Evolutionary conservation across 2,888 invertebrate species (phyloP), one percentile per base, ranked within the genome.

Genomic region (Ecdyonurus torrentis): DNA sequence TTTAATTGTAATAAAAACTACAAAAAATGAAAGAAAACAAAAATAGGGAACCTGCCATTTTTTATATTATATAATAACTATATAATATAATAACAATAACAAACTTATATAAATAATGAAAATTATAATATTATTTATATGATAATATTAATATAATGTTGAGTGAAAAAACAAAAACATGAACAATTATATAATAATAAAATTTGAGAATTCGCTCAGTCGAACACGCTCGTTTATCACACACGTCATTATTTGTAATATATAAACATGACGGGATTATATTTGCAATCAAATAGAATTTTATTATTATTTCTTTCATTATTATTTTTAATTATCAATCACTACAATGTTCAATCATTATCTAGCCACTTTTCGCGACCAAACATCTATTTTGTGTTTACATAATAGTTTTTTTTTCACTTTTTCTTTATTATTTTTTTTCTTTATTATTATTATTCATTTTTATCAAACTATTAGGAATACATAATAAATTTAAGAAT

Each of bases 401-500:
- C 20, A 22, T 25, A 60, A 60, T 25, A 25, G 24, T 37, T 25
- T 60, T 60, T 24, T n/a, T n/a, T n/a, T n/a, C n/a, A n/a, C n/a
- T n/a, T n/a, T 22, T 5, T 60, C 19, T 25, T 59, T 59, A 23
- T 59, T n/a, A n/a, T n/a, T n/a, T n/a, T n/a, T n/a, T n/a, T n/a
- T n/a, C n/a, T n/a, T n/a, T n/a, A n/a, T n/a, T n/a, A n/a, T n/a
- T n/a, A n/a, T n/a, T n/a, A n/a, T n/a, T 53, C 15, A 58, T 60
- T 24, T 60, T 24, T 24, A 60, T 25, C 24, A 60, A 60, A 37
- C 24, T 60, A 25, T n/a, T 20, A 60, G 24, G 37, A n/a, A 25
- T 20, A 20, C 22, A 25, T 61, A 61, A 61, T 60, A 60, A 65
- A 63, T 65, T 66, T 66, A 63, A 67, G 67, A 67, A 67, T 67